phyloP scores from a whole-genome alignment of 1,140 invertebrate genomes.

The Cherax quadricarinatus region DNA sequence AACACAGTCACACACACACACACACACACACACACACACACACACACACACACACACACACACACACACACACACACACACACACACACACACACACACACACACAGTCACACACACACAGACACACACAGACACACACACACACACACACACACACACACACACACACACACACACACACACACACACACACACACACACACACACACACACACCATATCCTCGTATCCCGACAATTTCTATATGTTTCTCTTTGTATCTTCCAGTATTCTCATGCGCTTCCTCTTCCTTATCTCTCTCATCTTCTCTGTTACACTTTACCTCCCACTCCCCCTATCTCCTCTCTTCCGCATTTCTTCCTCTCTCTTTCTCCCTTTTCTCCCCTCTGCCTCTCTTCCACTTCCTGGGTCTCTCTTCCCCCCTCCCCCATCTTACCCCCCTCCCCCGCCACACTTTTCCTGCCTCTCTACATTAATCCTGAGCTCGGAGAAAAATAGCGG shows the following conservation, averaged over 20 bases:
- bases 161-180: too few species aligned
- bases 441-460: slow-evolving; percentile 34
- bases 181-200: too few species aligned
- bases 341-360: neutral
- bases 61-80: too few species aligned
- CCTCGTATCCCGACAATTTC: too few species aligned
- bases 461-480: slow-evolving; percentile 61
- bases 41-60: too few species aligned
- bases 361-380: neutral
- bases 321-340: neutral
- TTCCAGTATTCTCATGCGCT: neutral
- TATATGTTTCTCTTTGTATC: neutral
- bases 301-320: neutral
- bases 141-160: too few species aligned
- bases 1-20: too few species aligned
- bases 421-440: slow-evolving; percentile 1
- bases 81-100: too few species aligned
- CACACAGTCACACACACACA: too few species aligned
- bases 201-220: too few species aligned
- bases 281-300: neutral
- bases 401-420: neutral
- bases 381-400: neutral
- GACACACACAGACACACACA: too few species aligned
- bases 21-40: too few species aligned
- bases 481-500: slow-evolving; percentile 58